Conservation (phyloP, 2,797 vertebrate species). For the Pangasius djambal region DNA sequence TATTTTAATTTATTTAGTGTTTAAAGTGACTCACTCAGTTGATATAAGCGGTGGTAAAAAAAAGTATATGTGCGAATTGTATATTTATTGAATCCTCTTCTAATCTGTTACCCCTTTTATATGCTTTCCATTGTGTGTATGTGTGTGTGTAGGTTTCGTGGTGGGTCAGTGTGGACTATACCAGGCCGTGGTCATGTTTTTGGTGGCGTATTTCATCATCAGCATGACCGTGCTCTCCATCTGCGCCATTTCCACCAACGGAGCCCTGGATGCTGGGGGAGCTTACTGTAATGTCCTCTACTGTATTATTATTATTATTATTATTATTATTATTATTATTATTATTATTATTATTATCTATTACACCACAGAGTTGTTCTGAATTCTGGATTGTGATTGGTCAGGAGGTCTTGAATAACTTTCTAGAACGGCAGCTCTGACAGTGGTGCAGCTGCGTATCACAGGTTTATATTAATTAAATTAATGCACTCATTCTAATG, state of each 20-base stretch:
- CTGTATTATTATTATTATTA: neutral
- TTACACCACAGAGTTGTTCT: neutral
- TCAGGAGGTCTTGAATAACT: neutral
- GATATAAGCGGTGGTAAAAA: too few species aligned
- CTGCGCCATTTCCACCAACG: slow-evolving; percentile 91
- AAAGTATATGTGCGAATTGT: neutral
- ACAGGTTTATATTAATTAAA: neutral
- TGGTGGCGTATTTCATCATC: slow-evolving; percentile 90
- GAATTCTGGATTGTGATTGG: neutral
- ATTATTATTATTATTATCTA: neutral
- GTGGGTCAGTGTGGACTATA: slow-evolving; percentile 89
- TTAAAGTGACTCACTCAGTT: neutral
- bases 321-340: neutral
- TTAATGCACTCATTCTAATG: neutral
- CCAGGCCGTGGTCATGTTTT: slow-evolving; percentile 83
- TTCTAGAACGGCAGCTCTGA: neutral
- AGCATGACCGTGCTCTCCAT: slow-evolving; percentile 89
- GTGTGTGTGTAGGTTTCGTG: slow-evolving; percentile 68
- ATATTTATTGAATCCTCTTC: neutral
- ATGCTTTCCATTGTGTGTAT: neutral
- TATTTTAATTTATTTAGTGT: neutral
- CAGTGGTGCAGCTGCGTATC: neutral
- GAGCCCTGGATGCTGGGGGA: slow-evolving; percentile 88
- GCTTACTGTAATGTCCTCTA: slow-evolving; percentile 89
- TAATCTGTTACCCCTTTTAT: neutral